These are phyloP conservation scores for Onthophagus taurus DNA, from an alignment of 1,140 invertebrate genomes.

Conservation along the genomic window DNA sequence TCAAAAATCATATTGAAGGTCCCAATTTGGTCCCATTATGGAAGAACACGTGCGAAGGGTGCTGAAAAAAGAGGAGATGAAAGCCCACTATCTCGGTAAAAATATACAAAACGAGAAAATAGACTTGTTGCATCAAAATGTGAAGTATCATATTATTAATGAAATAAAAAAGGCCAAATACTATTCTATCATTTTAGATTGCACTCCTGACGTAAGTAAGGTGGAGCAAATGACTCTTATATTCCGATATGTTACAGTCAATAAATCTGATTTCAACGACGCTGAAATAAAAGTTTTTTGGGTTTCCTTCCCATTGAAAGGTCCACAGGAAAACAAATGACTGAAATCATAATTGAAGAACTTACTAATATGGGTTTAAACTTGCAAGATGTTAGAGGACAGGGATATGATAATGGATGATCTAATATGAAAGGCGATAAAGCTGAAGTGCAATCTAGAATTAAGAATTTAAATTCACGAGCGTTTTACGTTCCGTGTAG, in stretches of 20 bases:
- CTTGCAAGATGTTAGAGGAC: constrained; percentile 17
- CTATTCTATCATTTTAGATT: too few species aligned
- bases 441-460: constrained; percentile 11
- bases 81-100: constrained; percentile 14
- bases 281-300: constrained; percentile 13
- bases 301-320: constrained; percentile 10
- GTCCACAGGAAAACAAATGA: constrained; percentile 13
- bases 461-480: constrained; percentile 10
- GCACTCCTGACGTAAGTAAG: constrained; percentile 9
- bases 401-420: constrained; percentile 32
- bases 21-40: constrained; percentile 15
- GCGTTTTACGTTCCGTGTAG: constrained; percentile 8
- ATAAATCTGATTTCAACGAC: constrained; percentile 5
- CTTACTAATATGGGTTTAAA: constrained; percentile 4
- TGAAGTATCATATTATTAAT: constrained; percentile 12
- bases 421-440: constrained; percentile 26
- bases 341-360: constrained; percentile 13
- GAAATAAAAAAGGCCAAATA: constrained; percentile 12
- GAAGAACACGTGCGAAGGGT: constrained; percentile 10
- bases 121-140: constrained; percentile 5
- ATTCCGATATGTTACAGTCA: constrained; percentile 6
- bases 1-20: constrained; percentile 13
- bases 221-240: constrained; percentile 11
- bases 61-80: constrained; percentile 11
- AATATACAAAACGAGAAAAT: constrained; percentile 14